These are phyloP conservation scores for Loris lydekkerianus DNA, from an alignment of 2,797 vertebrate genomes.

Conservation along the genomic window DNA sequence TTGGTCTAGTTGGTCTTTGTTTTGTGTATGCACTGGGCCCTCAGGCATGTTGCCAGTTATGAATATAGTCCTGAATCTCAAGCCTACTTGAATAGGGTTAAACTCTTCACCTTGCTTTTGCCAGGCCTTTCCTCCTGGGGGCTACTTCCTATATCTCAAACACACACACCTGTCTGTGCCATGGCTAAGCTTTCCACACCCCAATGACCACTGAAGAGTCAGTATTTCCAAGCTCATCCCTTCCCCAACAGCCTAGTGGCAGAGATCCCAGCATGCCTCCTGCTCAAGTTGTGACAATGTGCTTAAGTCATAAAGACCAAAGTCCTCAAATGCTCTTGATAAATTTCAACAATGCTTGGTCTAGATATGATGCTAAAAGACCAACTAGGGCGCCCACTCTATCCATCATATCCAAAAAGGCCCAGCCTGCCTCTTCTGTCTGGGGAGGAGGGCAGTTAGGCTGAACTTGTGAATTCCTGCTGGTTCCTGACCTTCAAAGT, in stretches of 20 bases:
- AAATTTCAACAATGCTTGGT: slow-evolving; percentile 24
- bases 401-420: background rate
- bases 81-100: slow-evolving; percentile 4
- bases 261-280: slow-evolving; percentile 51
- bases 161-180: background rate
- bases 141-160: background rate
- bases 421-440: background rate
- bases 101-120: background rate
- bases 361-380: slow-evolving; percentile 5
- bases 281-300: slow-evolving; percentile 59
- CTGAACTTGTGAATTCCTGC: background rate
- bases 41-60: background rate
- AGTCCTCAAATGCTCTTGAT: slow-evolving; percentile 25
- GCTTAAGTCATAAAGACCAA: slow-evolving; percentile 49
- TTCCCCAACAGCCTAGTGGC: slow-evolving; percentile 26
- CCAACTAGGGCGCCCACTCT: background rate
- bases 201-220: slow-evolving; percentile 48
- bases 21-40: background rate
- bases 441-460: background rate
- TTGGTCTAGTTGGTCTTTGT: background rate
- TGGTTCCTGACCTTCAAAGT: slow-evolving; percentile 45
- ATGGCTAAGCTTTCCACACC: background rate
- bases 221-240: background rate
- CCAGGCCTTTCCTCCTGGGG: background rate
- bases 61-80: slow-evolving; percentile 43